Percentiles rank a stretch among this genome's conserved stretches.
These are phyloP conservation scores for Argyresthia albistria DNA, from an alignment of 2,888 invertebrate species.

Conservation along the genomic window DNA sequence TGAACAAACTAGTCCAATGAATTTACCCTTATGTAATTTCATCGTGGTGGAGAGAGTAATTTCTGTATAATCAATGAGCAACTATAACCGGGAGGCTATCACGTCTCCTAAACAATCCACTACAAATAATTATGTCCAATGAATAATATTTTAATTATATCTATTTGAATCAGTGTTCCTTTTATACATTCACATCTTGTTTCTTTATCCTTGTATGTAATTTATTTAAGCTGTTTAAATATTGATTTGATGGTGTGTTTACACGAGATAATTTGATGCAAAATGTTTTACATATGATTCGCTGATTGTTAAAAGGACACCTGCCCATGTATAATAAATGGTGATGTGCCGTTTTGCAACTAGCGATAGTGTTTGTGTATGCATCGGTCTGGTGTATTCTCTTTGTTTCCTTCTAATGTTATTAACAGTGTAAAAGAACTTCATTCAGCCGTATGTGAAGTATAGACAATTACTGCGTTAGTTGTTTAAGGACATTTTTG, in stretches of 20 bases:
- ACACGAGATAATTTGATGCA: slow-evolving; percentile 56
- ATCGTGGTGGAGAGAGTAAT: too few species aligned
- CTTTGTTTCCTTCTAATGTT: slow-evolving; percentile 50
- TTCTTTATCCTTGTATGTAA: slow-evolving; percentile 58
- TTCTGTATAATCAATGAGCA: too few species aligned
- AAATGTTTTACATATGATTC: slow-evolving; percentile 27
- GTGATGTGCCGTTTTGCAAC: slow-evolving; percentile 6
- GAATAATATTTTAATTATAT: slow-evolving; percentile 39
- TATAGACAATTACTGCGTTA: slow-evolving; percentile 64
- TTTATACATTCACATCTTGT: slow-evolving; percentile 70
- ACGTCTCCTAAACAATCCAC: too few species aligned
- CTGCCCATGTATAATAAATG: not conserved
- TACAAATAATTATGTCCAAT: slow-evolving; percentile 27
- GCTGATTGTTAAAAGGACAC: too few species aligned
- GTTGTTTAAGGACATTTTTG: slow-evolving; percentile 70
- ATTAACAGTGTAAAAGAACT: slow-evolving; percentile 54
- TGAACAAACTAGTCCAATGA: slow-evolving; percentile 69
- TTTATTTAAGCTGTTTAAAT: slow-evolving; percentile 63
- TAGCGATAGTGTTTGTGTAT: slow-evolving; percentile 49
- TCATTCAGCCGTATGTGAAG: slow-evolving; percentile 54
- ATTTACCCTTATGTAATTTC: slow-evolving; percentile 25
- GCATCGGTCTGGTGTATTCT: slow-evolving; percentile 42
- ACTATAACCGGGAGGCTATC: too few species aligned
- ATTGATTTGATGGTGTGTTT: slow-evolving; percentile 59
- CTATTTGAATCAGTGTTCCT: slow-evolving; percentile 38